Evolutionary conservation across 1,140 invertebrate genomes (phyloP).

Genomic region (Caenorhabditis latens): DNA sequence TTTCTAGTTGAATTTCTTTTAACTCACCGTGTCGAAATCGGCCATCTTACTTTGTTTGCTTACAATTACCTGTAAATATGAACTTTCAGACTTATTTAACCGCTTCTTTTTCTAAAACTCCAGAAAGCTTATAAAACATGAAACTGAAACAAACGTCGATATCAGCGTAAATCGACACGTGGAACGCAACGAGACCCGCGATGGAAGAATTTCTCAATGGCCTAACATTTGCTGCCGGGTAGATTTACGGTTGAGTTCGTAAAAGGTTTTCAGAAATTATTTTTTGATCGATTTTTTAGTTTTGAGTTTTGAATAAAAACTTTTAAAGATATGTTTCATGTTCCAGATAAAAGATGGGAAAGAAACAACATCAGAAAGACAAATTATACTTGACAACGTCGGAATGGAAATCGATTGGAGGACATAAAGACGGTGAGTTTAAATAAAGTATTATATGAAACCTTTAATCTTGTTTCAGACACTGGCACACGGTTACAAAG

Average conservation of each 20-base stretch:
- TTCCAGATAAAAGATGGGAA: conserved; percentile 68
- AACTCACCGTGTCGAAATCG: conserved; percentile 27
- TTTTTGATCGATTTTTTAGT: too few relatives aligned
- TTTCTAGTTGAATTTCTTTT: not conserved
- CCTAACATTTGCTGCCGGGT: not conserved
- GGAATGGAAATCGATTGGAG: conserved; percentile 77
- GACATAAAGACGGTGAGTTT: conserved; percentile 74
- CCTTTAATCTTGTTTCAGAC: conserved; percentile 66
- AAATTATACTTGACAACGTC: conserved; percentile 76
- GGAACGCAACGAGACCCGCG: not conserved
- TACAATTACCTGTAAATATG: not conserved
- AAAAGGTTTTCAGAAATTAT: too few relatives aligned
- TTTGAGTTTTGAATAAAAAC: too few relatives aligned
- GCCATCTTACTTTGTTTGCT: not conserved
- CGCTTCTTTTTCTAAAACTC: too few relatives aligned
- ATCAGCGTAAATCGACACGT: conserved; percentile 11
- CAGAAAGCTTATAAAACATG: not conserved
- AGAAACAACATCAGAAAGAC: conserved; percentile 77
- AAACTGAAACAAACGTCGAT: not conserved
- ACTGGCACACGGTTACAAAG: conserved; percentile 69
- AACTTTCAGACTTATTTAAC: not conserved
- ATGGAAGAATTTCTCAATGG: not conserved
- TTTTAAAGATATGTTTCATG: too few relatives aligned
- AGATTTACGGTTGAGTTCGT: not conserved
- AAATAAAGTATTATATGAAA: not conserved